Percentiles rank a stretch among this genome's conserved stretches.
Conservation (phyloP, 2,888 invertebrate genomes). For the Trichogramma dendrolimi region DNA sequence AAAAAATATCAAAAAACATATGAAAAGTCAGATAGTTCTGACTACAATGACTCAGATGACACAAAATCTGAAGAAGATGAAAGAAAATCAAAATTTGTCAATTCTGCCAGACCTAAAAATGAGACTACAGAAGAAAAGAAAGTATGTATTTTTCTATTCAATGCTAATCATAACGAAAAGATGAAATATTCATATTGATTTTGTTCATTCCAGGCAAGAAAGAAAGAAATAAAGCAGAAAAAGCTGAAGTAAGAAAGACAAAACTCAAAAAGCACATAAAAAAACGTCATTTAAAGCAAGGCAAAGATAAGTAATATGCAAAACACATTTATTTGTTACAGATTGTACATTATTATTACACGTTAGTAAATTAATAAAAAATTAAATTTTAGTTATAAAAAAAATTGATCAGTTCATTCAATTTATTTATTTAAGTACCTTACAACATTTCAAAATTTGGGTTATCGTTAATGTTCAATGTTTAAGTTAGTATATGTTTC, state of each 20-base stretch:
- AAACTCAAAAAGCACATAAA: conserved; percentile 94
- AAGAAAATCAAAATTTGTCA: conserved; percentile 58
- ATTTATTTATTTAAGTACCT: too few relatives aligned
- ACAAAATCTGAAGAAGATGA: conserved; percentile 31
- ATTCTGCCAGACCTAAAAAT: conserved; percentile 67
- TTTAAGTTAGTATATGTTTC: too few relatives aligned
- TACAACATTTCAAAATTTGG: too few relatives aligned
- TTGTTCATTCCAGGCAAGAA: conserved; percentile 61
- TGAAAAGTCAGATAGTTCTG: conserved; percentile 40
- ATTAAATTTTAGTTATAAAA: too few relatives aligned
- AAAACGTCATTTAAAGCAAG: conserved; percentile 70
- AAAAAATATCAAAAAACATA: conserved; percentile 26
- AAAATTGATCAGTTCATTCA: too few relatives aligned
- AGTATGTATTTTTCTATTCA: conserved; percentile 30
- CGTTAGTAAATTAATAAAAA: too few relatives aligned
- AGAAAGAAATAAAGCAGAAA: conserved; percentile 80
- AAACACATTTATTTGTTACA: too few relatives aligned
- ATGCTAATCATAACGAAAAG: conserved; percentile 1
- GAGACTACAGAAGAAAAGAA: conserved; percentile 79
- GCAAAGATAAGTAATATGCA: conserved; percentile 38
- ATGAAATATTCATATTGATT: conserved; percentile 4
- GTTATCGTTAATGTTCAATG: too few relatives aligned
- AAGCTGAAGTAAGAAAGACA: conserved; percentile 80
- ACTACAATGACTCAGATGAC: conserved; percentile 37
- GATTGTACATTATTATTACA: too few relatives aligned